Evolutionary conservation across 1,140 invertebrate species (phyloP).

Genomic region (Portunus trituberculatus): DNA sequence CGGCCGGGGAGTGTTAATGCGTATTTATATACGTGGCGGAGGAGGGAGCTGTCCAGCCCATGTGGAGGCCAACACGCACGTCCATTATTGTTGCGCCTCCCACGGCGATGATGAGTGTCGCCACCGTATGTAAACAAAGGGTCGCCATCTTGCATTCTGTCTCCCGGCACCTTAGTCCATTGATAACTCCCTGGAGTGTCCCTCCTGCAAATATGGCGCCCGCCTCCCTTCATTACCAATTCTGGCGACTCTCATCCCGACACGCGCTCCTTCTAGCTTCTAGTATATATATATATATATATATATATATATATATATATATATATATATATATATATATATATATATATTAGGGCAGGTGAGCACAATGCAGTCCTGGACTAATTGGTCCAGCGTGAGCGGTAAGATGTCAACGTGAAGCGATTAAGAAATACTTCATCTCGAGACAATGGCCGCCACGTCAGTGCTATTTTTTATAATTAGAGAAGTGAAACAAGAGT

Average conservation of each 20-base stretch:
- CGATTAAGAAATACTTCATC: background rate
- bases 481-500: too few relatives aligned
- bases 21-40: background rate
- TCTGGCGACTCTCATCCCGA: background rate
- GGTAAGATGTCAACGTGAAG: background rate
- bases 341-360: slow-evolving; percentile 42
- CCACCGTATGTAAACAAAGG: slow-evolving; percentile 10
- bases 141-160: slow-evolving; percentile 18
- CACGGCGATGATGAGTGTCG: slow-evolving; percentile 6
- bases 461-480: background rate
- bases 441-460: background rate
- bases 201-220: background rate
- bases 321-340: slow-evolving; percentile 66
- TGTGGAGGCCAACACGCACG: background rate
- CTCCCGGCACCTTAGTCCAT: background rate
- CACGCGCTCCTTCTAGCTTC: background rate
- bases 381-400: background rate
- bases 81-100: background rate
- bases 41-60: too few relatives aligned
- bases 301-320: slow-evolving; percentile 58
- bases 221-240: background rate
- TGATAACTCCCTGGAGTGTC: background rate
- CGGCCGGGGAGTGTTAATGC: background rate
- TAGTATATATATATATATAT: slow-evolving; percentile 57
- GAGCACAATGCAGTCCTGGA: background rate